Base-by-base conservation (phyloP, 2,113 vertebrate genomes). In the Otis tarda region DNA sequence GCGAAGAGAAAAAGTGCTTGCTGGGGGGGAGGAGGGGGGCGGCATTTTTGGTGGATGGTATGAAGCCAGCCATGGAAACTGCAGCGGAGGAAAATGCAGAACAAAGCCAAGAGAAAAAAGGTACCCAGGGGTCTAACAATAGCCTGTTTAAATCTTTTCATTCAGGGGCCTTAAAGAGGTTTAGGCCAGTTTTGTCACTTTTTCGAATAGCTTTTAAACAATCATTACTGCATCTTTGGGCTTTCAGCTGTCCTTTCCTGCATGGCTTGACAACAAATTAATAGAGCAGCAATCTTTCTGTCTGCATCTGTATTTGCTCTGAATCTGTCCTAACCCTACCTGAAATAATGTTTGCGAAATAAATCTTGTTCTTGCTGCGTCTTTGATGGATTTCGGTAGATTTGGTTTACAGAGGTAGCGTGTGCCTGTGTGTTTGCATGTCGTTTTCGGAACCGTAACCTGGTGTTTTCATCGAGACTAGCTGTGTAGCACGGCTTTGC, bases 41-140 rank as follows among this genome's bases (percentile, higher is more conserved):
- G 94, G 98, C 98, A 98, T 99, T 99, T 99, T 99, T 99, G 98
- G 98, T 98, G 98, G 97, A 98, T 98, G 97, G 98, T 98, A 98
- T 98, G 98, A 98, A 99, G 98, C 98, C 98, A 98, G 98, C 98
- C 98, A 99, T 99, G 99, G 99, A 99, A 99, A 99, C 98, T 98
- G 97, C 98, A 97, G 98, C 98, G 89, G 99, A 99, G 96, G 99
- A 99, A 98, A 99, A 98, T 97, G 98, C 98, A 96, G 98, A 99
- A 98, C 98, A 98, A 98, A 98, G 98, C 98, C 98, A 97, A 98
- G 98, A 99, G 97, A 99, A 98, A 98, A 98, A 98, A 99, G 98
- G 98, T 98, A 99, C 98, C 98, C 98, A 95, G 97, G 97, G 94
- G 91, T 94, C 97, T 96, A 95, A 98, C 98, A 98, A 98, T 98